These are phyloP conservation scores for Thaleichthys pacificus DNA, from an alignment of 2,797 vertebrate species.

Conservation along the genomic window DNA sequence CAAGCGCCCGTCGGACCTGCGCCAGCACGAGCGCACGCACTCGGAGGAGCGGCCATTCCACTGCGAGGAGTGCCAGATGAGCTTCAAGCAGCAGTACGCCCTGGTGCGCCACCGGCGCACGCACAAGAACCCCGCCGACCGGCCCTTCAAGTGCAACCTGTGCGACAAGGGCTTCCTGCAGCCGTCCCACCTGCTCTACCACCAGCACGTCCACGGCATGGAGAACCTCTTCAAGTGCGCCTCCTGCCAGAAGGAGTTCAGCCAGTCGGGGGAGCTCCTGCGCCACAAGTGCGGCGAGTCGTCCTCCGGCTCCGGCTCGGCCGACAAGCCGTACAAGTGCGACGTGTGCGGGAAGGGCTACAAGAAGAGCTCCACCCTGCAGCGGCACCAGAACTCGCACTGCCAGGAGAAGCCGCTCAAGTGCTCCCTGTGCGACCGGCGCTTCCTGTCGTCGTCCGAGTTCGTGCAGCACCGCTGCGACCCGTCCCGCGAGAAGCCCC, in stretches of 20 bases:
- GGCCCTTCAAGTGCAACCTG: slow-evolving; percentile 93
- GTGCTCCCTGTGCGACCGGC: slow-evolving; percentile 94
- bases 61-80: slow-evolving; percentile 98
- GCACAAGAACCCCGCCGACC: slow-evolving; percentile 84
- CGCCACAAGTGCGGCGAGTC: slow-evolving; percentile 89
- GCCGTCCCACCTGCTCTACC: slow-evolving; percentile 94
- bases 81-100: slow-evolving; percentile 96
- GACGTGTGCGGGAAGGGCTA: slow-evolving; percentile 92
- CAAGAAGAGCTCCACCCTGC: slow-evolving; percentile 93
- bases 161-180: slow-evolving; percentile 97
- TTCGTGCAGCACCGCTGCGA: slow-evolving; percentile 97
- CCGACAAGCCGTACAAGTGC: slow-evolving; percentile 95
- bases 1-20: slow-evolving; percentile 92
- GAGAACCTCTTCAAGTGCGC: slow-evolving; percentile 98
- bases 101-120: slow-evolving; percentile 93
- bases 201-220: slow-evolving; percentile 95
- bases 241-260: slow-evolving; percentile 96
- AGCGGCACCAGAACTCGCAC: slow-evolving; percentile 94
- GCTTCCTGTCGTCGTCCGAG: slow-evolving; percentile 95
- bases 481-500: slow-evolving; percentile 91
- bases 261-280: slow-evolving; percentile 92
- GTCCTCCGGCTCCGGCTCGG: slow-evolving; percentile 68
- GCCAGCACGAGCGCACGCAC: slow-evolving; percentile 96
- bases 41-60: slow-evolving; percentile 98
- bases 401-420: slow-evolving; percentile 95